Base-by-base conservation (phyloP, 2,797 vertebrate genomes). In the Ficedula albicollis region DNA sequence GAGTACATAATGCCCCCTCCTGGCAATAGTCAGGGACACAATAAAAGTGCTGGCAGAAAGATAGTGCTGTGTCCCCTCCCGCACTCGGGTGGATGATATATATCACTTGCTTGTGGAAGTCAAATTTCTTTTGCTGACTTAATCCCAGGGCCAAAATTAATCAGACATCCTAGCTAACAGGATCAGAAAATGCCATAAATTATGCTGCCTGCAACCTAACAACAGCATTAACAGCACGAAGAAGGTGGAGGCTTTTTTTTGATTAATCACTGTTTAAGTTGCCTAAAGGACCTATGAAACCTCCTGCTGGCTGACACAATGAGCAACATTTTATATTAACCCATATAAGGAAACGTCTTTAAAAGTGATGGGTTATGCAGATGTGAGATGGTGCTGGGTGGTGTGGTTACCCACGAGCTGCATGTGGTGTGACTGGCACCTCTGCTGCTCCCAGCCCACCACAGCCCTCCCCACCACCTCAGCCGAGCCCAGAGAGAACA, bases 61-160 rank as follows among this genome's bases (percentile, higher is more conserved):
- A 97, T 14, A 85, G 26, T 18, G 13, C 32, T 70, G 75, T 58
- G 70, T 95, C 90, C 93, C 82, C 82, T 87, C 91, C 48, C 13
- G 22, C 67, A 43, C 63, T 86, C 1, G n/a, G 88, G 56, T 13
- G 36, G 88, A 95, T 94, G 93, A 97, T 96, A 97, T 97, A 96
- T 96, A 93, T 95, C 88, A 91, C 89, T 96, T 74, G 87, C 87
- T 96, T n/a, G 84, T 86, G 93, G 84, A 97, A 97, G 97, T 97
- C 95, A 96, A 95, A 97, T 97, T 97, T 97, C 96, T 95, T 95
- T 91, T 93, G 94, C 97, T 96, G 96, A 97, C 96, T 97, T 97
- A 97, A 97, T 97, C 96, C 96, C 95, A 96, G 82, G 95, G 96
- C 95, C 96, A 83, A 96, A 97, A 97, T 97, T 97, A 97, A 97